Conservation (phyloP, 2,888 invertebrate genomes). For the Acleris emargana region DNA sequence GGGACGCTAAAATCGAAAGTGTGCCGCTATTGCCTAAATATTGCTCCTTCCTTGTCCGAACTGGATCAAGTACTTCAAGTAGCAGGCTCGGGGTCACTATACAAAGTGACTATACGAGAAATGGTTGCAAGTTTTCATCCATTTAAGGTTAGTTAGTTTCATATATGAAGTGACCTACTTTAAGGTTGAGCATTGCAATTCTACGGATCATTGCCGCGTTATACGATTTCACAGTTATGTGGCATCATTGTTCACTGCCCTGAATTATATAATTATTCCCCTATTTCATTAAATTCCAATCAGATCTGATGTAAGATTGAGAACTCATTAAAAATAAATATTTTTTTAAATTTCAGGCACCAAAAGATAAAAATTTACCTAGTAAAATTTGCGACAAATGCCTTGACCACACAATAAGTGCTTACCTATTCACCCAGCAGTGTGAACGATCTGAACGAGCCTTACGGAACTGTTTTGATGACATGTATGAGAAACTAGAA, state of each 20-base stretch:
- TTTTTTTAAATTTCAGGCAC: slow-evolving; percentile 55
- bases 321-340: too few relatives aligned
- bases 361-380: slow-evolving; percentile 61
- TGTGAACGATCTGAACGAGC: slow-evolving; percentile 70
- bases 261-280: too few relatives aligned
- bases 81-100: slow-evolving; percentile 56
- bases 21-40: slow-evolving; percentile 68
- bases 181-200: neutral
- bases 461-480: slow-evolving; percentile 67
- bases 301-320: too few relatives aligned
- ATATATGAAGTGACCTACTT: slow-evolving; percentile 24
- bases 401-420: slow-evolving; percentile 58
- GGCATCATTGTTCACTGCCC: too few relatives aligned
- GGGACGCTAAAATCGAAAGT: slow-evolving; percentile 63
- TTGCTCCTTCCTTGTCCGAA: slow-evolving; percentile 57
- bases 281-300: too few relatives aligned
- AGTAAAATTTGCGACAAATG: slow-evolving; percentile 69
- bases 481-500: slow-evolving; percentile 66
- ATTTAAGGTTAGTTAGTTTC: slow-evolving; percentile 58
- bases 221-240: neutral
- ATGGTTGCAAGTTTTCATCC: slow-evolving; percentile 73
- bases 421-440: slow-evolving; percentile 72
- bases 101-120: slow-evolving; percentile 66
- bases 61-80: slow-evolving; percentile 66
- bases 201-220: slow-evolving; percentile 1